Conservation (phyloP, 2,113 vertebrate genomes). For the Ammodytes marinus region DNA sequence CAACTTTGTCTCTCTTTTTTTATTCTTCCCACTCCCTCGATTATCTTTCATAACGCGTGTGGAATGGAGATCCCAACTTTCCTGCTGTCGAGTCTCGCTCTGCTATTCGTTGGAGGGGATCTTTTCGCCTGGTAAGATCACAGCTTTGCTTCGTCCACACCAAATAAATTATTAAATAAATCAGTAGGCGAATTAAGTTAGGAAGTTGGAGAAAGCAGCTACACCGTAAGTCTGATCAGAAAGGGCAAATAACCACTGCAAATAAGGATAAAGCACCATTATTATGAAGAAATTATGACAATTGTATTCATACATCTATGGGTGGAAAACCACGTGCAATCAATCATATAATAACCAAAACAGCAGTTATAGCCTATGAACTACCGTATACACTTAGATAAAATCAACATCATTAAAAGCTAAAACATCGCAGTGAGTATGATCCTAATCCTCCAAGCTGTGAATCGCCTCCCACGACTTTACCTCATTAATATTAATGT, state of each 20-base stretch:
- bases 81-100: conserved; percentile 63
- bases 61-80: conserved; percentile 81
- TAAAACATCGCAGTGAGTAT: background rate
- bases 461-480: conserved; percentile 14
- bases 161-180: background rate
- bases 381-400: background rate
- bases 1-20: conserved; percentile 22
- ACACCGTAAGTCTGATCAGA: background rate
- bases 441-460: background rate
- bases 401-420: background rate
- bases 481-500: background rate
- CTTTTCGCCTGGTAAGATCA: conserved; percentile 80
- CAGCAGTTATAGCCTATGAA: too few relatives aligned
- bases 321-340: background rate
- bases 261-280: background rate
- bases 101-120: conserved; percentile 74
- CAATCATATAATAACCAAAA: background rate
- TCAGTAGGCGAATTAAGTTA: background rate
- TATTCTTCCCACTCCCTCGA: background rate
- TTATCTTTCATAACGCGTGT: conserved; percentile 2
- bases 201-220: conserved; percentile 5
- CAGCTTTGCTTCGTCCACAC: background rate
- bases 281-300: background rate
- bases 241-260: background rate
- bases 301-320: background rate